Evolutionary conservation across 2,797 vertebrate genomes (phyloP).

Genomic region (Crenuchus spilurus): DNA sequence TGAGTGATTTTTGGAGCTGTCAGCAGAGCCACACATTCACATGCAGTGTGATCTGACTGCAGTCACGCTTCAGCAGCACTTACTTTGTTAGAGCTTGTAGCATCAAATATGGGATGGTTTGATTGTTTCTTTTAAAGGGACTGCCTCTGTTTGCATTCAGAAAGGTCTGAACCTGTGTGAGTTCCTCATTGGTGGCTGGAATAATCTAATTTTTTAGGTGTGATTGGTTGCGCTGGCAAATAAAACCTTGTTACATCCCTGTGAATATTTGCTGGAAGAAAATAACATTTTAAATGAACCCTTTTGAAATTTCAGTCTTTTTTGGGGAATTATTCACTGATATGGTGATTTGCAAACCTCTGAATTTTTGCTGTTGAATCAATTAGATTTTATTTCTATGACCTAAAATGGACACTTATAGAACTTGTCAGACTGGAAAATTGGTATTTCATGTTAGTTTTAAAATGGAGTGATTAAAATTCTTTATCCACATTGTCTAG

Average conservation of each 20-base stretch:
- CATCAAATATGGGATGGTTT: not conserved
- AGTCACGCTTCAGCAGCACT: not conserved
- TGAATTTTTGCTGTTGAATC: not conserved
- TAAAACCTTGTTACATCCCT: not conserved
- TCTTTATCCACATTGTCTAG: not conserved
- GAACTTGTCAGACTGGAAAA: not conserved
- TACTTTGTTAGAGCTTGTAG: not conserved
- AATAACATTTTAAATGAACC: not conserved
- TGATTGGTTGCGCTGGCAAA: not conserved
- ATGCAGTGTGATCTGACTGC: not conserved
- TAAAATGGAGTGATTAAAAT: not conserved
- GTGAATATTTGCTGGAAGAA: not conserved
- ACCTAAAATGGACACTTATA: not conserved
- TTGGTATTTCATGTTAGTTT: not conserved
- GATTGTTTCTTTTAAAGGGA: not conserved
- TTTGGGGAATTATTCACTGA: not conserved
- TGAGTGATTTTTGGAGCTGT: not conserved
- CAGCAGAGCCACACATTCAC: not conserved
- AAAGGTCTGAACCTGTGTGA: not conserved
- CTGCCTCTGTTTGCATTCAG: not conserved
- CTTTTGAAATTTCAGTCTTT: not conserved
- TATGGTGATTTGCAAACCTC: conserved; percentile 3
- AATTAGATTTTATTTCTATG: not conserved
- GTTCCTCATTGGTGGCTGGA: not conserved
- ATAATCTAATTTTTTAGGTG: not conserved